Percentiles rank a stretch among this genome's conserved stretches.
phyloP scores from a whole-genome alignment of 64 coral and sea anemone species.

The Dendronephthya gigantea region DNA sequence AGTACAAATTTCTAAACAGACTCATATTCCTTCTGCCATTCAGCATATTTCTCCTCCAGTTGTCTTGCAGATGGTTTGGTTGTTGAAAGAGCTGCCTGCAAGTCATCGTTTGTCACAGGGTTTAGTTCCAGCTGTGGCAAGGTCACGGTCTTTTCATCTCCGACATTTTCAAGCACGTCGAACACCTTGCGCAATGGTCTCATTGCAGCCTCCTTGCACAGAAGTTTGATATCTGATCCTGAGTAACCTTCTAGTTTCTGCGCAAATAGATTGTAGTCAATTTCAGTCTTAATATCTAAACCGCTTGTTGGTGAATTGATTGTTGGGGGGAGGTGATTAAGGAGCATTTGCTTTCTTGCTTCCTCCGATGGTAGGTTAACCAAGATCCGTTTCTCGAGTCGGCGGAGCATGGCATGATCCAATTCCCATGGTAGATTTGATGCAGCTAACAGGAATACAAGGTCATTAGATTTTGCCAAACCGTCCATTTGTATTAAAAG shows the following conservation, averaged over 20 bases:
- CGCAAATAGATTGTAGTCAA: slow-evolving; percentile 69
- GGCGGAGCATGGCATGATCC: slow-evolving; percentile 90
- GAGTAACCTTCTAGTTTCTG: slow-evolving; percentile 82
- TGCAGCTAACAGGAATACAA: slow-evolving; percentile 84
- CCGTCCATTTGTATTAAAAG: slow-evolving; percentile 94
- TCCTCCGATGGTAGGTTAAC: slow-evolving; percentile 63
- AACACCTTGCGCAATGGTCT: slow-evolving; percentile 95
- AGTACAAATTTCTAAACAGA: slow-evolving; percentile 18
- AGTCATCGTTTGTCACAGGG: slow-evolving; percentile 73
- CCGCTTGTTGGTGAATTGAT: slow-evolving; percentile 47
- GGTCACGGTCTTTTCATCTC: slow-evolving; percentile 54
- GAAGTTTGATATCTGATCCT: slow-evolving; percentile 85
- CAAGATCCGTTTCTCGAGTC: slow-evolving; percentile 87
- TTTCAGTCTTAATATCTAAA: slow-evolving; percentile 73
- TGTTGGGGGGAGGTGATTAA: slow-evolving; percentile 59
- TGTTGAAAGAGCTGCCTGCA: slow-evolving; percentile 87
- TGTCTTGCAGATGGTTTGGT: slow-evolving; percentile 92
- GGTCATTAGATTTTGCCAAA: slow-evolving; percentile 67
- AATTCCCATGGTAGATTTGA: slow-evolving; percentile 97
- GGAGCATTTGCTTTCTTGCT: slow-evolving; percentile 69
- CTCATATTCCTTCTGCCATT: slow-evolving; percentile 71
- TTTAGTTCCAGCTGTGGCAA: slow-evolving; percentile 69
- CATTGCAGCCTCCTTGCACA: slow-evolving; percentile 96
- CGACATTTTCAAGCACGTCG: slow-evolving; percentile 60
- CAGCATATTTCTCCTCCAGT: slow-evolving; percentile 72